phyloP scores from a whole-genome alignment of 2,113 vertebrate species.

The Crotalus helleri region DNA sequence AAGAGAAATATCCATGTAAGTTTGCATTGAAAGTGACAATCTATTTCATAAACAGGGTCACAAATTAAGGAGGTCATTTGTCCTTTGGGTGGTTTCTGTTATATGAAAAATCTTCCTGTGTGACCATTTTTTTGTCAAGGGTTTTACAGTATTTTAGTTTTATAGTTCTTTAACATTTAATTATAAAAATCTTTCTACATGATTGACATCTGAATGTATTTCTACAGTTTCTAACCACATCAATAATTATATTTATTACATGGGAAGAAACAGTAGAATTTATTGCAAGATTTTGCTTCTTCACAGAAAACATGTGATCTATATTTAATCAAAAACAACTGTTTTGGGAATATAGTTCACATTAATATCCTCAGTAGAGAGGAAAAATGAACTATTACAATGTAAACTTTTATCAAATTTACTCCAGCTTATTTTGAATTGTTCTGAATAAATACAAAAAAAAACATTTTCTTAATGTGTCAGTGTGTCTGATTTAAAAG shows the following conservation, averaged over 20 bases:
- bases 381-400: slow-evolving; percentile 71
- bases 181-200: slow-evolving; percentile 51
- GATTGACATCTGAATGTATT: slow-evolving; percentile 19
- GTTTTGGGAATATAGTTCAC: slow-evolving; percentile 50
- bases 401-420: slow-evolving; percentile 68
- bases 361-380: slow-evolving; percentile 30
- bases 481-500: slow-evolving; percentile 59
- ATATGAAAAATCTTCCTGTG: slow-evolving; percentile 38
- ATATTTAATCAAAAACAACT: slow-evolving; percentile 34
- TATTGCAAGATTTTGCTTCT: slow-evolving; percentile 26
- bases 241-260: slow-evolving; percentile 2
- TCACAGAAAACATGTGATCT: slow-evolving; percentile 15
- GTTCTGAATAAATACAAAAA: slow-evolving; percentile 73
- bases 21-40: slow-evolving; percentile 85
- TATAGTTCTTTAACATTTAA: slow-evolving; percentile 29
- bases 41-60: slow-evolving; percentile 70
- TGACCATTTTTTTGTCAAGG: slow-evolving; percentile 15
- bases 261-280: slow-evolving; percentile 16
- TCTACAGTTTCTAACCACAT: slow-evolving; percentile 39
- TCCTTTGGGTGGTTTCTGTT: slow-evolving; percentile 45
- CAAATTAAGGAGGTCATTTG: slow-evolving; percentile 54
- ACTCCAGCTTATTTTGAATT: slow-evolving; percentile 73
- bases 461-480: slow-evolving; percentile 53
- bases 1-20: slow-evolving; percentile 79
- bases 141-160: slow-evolving; percentile 25